phyloP scores from a whole-genome alignment of 2,888 invertebrate species.

The Oegoconia quadripuncta region DNA sequence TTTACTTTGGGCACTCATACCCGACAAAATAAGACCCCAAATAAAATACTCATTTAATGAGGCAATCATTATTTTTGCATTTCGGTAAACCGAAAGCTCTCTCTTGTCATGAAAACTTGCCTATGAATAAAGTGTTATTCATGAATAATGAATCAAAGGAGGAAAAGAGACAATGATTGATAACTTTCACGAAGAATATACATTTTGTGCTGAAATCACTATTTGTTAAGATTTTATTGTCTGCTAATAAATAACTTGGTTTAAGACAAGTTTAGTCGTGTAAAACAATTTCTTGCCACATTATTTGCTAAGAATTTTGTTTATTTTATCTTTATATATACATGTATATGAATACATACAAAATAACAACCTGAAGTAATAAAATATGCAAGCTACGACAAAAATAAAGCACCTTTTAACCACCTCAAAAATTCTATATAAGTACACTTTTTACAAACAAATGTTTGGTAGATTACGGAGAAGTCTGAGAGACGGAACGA shows the following conservation, averaged over 20 bases:
- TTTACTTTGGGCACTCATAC: slow-evolving; percentile 27
- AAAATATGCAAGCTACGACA: no score
- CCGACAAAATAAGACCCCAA: slow-evolving; percentile 28
- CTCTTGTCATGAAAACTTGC: not conserved
- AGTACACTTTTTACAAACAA: no score
- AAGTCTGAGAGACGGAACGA: no score
- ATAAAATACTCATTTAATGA: slow-evolving; percentile 28
- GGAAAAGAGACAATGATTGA: slow-evolving; percentile 17
- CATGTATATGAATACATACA: no score
- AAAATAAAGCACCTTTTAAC: no score
- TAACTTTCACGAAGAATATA: slow-evolving; percentile 6
- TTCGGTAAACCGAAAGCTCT: slow-evolving; percentile 23
- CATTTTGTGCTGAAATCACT: slow-evolving; percentile 2
- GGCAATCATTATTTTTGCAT: slow-evolving; percentile 41
- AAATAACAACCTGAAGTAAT: no score
- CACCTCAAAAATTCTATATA: no score
- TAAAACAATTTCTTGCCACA: no score
- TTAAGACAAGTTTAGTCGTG: no score
- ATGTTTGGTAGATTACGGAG: no score
- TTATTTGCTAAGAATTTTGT: no score
- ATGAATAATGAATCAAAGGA: slow-evolving; percentile 18
- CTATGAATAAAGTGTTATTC: slow-evolving; percentile 9
- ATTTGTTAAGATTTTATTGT: not conserved
- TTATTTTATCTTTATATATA: no score
- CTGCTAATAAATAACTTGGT: slow-evolving; percentile 1